phyloP scores from a whole-genome alignment of 2,888 invertebrate species.

The Chymomyza fuscimana region DNA sequence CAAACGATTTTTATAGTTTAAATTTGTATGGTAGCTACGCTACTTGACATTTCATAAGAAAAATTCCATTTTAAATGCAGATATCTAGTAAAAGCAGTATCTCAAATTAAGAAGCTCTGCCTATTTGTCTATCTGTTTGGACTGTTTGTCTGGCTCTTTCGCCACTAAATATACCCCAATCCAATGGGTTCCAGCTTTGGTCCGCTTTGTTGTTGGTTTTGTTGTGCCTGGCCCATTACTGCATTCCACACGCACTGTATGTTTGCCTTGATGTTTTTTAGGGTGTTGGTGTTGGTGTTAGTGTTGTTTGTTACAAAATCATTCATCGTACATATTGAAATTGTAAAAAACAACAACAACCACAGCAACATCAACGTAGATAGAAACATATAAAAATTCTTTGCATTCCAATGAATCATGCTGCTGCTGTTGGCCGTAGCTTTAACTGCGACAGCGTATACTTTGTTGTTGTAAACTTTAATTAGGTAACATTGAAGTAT shows the following conservation, averaged over 20 bases:
- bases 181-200: neutral
- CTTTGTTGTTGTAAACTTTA: constrained; percentile 67
- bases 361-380: constrained; percentile 46
- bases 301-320: constrained; percentile 63
- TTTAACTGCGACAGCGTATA: constrained; percentile 58
- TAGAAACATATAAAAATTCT: constrained; percentile 70
- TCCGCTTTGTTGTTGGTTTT: neutral
- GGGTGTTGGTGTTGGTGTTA: constrained; percentile 50
- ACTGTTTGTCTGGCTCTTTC: neutral
- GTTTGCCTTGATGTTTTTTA: constrained; percentile 73
- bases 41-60: neutral
- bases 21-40: neutral
- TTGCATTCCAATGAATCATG: constrained; percentile 72
- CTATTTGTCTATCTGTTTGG: constrained; percentile 2
- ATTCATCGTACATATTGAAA: constrained; percentile 69
- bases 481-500: constrained; percentile 72
- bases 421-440: constrained; percentile 40
- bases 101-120: neutral
- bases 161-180: neutral
- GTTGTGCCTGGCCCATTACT: constrained; percentile 56
- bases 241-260: constrained; percentile 72
- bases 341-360: constrained; percentile 54
- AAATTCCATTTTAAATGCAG: neutral
- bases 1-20: neutral
- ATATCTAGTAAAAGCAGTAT: neutral